Evolutionary conservation across 2,797 vertebrate species (phyloP), one percentile per base, ranked within the genome.

Genomic region (Botia kubotai): DNA sequence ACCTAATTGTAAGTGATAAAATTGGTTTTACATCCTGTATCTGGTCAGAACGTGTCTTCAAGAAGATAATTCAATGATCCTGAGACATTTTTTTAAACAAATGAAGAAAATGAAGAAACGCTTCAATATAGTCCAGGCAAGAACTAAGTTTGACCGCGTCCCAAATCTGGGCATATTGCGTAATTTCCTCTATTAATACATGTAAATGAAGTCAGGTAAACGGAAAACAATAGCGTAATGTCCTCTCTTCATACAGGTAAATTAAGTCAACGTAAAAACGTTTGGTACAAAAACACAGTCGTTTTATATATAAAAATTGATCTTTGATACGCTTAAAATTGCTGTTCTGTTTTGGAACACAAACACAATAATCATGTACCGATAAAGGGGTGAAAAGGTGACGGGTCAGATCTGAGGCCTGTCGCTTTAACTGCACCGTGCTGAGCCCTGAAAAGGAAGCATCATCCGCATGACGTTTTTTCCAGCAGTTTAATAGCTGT

Each of bases 401-500:
- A 11, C 14, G 4, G 29, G 33, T 29, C 33, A 57, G 60, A 80
- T 67, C 33, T 46, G 11, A 80, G 52, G 26, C 36, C 72, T 29
- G 6, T 57, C 6, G 52, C 17, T 48, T 67, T 66, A 74, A 75
- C 43, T 16, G 23, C 12, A 43, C 58, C 48, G 65, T 58, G 29
- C 39, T 63, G 46, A 67, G 48, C 46, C 43, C 75, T 74, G 58
- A 75, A 57, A 70, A 58, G 43, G 26, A 57, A 69, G 26, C 52
- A 55, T 77, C 71, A 80, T 77, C 73, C 19, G 53, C 13, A 66
- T 72, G 60, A 57, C 16, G 48, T 46, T 55, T 62, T 78, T 83
- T 71, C 79, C 36, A 68, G 65, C 52, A 57, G 70, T 83, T 60
- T 79, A 82, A 72, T 71, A 70, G 83, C 74, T 33, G 63, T 67